Conservation (phyloP, 1,140 invertebrate species). For the Drosophila sulfurigaster region DNA sequence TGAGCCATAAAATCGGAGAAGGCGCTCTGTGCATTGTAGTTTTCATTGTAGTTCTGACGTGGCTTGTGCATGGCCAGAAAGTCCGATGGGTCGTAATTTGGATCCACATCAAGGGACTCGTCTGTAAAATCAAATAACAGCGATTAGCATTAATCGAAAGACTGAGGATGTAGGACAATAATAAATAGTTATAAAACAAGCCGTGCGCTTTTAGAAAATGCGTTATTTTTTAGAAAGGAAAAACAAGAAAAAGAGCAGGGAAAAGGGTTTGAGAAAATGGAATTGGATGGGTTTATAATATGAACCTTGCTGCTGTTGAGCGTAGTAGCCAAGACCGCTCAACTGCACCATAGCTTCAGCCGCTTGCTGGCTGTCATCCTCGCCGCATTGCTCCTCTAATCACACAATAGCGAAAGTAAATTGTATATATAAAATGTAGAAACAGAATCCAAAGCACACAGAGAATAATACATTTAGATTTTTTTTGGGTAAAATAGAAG, state of each 20-base stretch:
- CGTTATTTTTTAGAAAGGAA: slow-evolving; percentile 3
- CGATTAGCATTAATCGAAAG: slow-evolving; percentile 8
- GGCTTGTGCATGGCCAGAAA: slow-evolving; percentile 87
- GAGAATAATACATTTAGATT: slow-evolving; percentile 37
- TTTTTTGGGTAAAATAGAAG: slow-evolving; percentile 5
- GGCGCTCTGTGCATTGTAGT: slow-evolving; percentile 45
- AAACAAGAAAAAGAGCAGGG: neutral
- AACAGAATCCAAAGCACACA: slow-evolving; percentile 58
- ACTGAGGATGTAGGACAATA: neutral
- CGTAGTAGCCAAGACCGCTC: slow-evolving; percentile 90
- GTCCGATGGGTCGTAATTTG: slow-evolving; percentile 94
- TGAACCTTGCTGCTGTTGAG: slow-evolving; percentile 86
- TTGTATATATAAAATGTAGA: slow-evolving; percentile 38
- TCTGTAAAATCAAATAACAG: slow-evolving; percentile 85
- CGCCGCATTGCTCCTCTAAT: slow-evolving; percentile 86
- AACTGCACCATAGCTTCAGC: slow-evolving; percentile 94
- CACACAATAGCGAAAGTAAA: slow-evolving; percentile 32
- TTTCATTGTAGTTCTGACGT: slow-evolving; percentile 48
- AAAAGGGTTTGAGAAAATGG: slow-evolving; percentile 28
- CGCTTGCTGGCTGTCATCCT: slow-evolving; percentile 92
- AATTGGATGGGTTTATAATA: slow-evolving; percentile 43
- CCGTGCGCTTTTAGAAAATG: slow-evolving; percentile 12
- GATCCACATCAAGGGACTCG: slow-evolving; percentile 92
- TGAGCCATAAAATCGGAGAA: slow-evolving; percentile 67
- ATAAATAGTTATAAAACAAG: slow-evolving; percentile 2